Percentiles rank a stretch among this genome's conserved stretches.
phyloP scores from a whole-genome alignment of 2,797 vertebrate genomes.

The Amazona finschi region DNA sequence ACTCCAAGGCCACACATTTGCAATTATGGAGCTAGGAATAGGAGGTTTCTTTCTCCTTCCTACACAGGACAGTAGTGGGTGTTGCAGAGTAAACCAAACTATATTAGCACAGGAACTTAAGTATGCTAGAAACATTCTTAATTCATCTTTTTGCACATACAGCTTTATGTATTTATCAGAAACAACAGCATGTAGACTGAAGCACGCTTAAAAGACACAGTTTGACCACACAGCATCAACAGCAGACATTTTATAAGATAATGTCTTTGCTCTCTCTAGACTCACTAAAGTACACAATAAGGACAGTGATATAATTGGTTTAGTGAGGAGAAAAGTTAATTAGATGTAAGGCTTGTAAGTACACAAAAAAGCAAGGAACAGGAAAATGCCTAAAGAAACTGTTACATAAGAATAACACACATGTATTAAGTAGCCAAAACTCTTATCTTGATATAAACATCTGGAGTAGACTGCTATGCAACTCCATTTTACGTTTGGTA shows the following conservation, averaged over 20 bases:
- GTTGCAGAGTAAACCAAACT: background rate
- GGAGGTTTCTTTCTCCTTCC: slow-evolving; percentile 23
- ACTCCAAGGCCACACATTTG: background rate
- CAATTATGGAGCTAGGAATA: background rate
- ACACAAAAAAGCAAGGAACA: background rate
- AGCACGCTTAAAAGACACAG: fast-evolving
- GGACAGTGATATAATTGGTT: background rate
- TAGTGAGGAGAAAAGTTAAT: background rate
- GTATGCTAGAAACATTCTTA: background rate
- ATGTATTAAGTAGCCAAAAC: background rate
- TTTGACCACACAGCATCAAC: background rate
- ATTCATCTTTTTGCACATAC: background rate
- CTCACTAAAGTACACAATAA: background rate
- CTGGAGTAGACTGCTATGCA: slow-evolving; percentile 8
- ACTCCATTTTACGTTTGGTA: slow-evolving; percentile 51
- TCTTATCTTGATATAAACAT: slow-evolving; percentile 52
- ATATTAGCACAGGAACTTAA: background rate
- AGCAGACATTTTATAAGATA: slow-evolving; percentile 1
- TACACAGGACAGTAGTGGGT: background rate
- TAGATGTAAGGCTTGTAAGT: background rate
- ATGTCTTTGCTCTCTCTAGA: background rate
- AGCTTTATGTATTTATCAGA: background rate
- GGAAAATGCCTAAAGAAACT: background rate
- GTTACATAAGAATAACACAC: background rate
- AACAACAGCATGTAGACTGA: fast-evolving